Conservation (phyloP, 2,888 invertebrate genomes). For the Nephrotoma guestfalica region DNA sequence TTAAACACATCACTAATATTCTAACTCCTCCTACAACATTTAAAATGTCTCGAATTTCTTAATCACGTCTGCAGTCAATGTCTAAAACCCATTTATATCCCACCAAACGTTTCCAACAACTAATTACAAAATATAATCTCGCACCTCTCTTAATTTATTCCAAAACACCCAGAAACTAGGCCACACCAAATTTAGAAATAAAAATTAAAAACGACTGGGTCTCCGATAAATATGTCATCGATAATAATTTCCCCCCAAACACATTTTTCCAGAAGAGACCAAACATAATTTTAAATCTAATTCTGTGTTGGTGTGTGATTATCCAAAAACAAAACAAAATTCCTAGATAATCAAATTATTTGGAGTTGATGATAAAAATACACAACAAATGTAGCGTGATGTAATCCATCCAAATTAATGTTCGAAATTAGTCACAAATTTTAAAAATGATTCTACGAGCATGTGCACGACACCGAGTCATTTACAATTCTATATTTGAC, state of each 20-base stretch:
- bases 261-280: not conserved
- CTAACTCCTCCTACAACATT: not conserved
- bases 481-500: not conserved
- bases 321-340: not conserved
- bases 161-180: not conserved
- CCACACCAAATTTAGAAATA: not conserved
- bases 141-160: not conserved
- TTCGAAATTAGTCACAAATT: not conserved
- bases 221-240: not conserved
- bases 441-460: not conserved
- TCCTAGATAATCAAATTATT: not conserved
- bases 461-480: not conserved
- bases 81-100: not conserved
- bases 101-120: not conserved
- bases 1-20: too few relatives aligned
- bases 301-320: not conserved
- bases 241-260: not conserved
- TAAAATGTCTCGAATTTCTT: not conserved
- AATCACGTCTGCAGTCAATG: not conserved
- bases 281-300: not conserved
- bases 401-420: not conserved
- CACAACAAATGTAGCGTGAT: not conserved
- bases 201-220: not conserved
- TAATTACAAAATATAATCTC: not conserved
- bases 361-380: not conserved